These are phyloP conservation scores for Mesoligia furuncula DNA, from an alignment of 2,888 invertebrate genomes.

Conservation along the genomic window DNA sequence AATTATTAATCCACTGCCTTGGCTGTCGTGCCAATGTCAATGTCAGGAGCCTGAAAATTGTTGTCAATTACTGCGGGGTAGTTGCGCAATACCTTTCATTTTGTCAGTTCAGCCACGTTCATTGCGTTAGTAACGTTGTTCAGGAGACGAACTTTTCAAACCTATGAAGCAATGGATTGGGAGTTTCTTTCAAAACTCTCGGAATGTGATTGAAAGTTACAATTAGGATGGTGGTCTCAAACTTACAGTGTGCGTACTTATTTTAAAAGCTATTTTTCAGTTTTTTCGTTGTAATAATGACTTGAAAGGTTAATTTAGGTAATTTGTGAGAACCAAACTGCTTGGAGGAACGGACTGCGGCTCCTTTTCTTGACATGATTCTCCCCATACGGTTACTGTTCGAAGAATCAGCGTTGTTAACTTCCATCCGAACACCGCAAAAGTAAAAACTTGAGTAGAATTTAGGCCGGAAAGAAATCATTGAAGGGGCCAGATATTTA, in stretches of 20 bases:
- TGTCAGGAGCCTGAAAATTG: constrained; percentile 14
- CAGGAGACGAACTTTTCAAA: not conserved
- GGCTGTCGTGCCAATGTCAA: constrained; percentile 25
- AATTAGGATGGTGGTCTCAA: not conserved
- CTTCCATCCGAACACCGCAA: not conserved
- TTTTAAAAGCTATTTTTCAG: not conserved
- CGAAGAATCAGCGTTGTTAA: not conserved
- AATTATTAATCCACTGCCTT: constrained; percentile 13
- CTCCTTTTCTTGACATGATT: no score
- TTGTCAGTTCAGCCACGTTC: not conserved
- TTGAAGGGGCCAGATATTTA: no score
- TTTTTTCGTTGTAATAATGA: not conserved
- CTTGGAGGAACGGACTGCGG: no score
- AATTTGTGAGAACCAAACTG: no score
- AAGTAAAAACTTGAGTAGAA: no score
- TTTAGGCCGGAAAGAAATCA: no score
- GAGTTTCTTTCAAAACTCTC: not conserved
- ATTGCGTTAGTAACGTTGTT: not conserved
- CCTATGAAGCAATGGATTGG: not conserved
- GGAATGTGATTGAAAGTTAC: not conserved
- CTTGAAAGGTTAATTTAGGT: no score
- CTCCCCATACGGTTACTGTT: not conserved
- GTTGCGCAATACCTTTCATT: not conserved
- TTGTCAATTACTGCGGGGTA: not conserved
- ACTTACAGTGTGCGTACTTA: not conserved